phyloP scores from a whole-genome alignment of 2,888 invertebrate genomes.

The Meta bourneti region DNA sequence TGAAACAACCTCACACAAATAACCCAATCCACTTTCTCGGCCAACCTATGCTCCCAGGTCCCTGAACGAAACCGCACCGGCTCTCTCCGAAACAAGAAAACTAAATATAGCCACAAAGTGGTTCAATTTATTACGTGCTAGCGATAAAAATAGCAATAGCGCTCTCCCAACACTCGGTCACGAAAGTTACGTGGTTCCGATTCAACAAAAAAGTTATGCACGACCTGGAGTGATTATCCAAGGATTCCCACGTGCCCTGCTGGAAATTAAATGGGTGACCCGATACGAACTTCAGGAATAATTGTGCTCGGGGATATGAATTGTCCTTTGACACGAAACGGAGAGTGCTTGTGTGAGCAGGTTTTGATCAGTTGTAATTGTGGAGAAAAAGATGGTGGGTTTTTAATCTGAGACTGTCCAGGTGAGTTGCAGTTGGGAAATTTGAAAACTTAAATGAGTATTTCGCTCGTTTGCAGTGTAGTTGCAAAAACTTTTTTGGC shows the following conservation, averaged over 20 bases:
- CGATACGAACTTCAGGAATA: not conserved
- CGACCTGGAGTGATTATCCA: not conserved
- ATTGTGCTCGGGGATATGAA: not conserved
- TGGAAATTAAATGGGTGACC: not conserved
- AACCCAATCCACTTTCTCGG: too few relatives aligned
- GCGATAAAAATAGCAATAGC: slow-evolving; percentile 16
- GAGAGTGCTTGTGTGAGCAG: too few relatives aligned
- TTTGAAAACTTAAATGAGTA: too few relatives aligned
- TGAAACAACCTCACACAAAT: too few relatives aligned
- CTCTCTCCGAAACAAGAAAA: not conserved
- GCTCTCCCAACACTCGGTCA: not conserved
- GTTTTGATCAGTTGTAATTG: too few relatives aligned
- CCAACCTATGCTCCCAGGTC: too few relatives aligned
- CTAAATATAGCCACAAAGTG: slow-evolving; percentile 9
- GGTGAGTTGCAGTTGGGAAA: too few relatives aligned
- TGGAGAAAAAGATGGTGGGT: too few relatives aligned
- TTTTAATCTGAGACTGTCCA: too few relatives aligned
- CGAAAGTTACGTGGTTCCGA: not conserved
- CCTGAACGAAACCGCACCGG: too few relatives aligned
- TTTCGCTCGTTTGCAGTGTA: too few relatives aligned
- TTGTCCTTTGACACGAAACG: not conserved
- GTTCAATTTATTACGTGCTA: not conserved
- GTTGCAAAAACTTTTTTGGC: too few relatives aligned
- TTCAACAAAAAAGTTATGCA: not conserved
- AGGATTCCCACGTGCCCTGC: not conserved